Evolutionary conservation across 2,113 vertebrate genomes (phyloP).

Genomic region (Romanogobio albipinnatus): DNA sequence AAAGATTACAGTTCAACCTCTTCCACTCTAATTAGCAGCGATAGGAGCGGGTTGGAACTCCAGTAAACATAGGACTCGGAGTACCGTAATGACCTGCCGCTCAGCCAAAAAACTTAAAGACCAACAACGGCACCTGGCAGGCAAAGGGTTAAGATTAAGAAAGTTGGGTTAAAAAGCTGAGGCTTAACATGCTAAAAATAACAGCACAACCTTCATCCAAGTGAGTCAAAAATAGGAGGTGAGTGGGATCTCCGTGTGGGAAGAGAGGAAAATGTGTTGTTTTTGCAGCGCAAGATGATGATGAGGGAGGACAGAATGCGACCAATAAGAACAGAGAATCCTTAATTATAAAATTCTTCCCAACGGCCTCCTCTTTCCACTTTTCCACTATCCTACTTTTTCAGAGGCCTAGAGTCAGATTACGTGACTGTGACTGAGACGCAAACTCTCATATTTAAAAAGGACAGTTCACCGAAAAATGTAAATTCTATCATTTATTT

Average conservation of each 20-base stretch:
- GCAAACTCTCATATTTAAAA: not conserved
- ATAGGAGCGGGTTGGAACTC: conserved; percentile 36
- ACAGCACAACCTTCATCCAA: not conserved
- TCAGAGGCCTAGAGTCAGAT: not conserved
- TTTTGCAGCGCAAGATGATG: conserved; percentile 7
- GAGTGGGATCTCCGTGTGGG: conserved; percentile 17
- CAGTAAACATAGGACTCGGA: conserved; percentile 47
- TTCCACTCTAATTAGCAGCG: conserved; percentile 59
- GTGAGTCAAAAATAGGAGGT: not conserved
- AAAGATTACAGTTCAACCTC: conserved; percentile 58
- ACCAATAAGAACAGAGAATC: conserved; percentile 21
- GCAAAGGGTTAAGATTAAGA: conserved; percentile 6
- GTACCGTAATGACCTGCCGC: conserved; percentile 38
- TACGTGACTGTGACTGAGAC: not conserved
- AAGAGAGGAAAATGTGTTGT: not conserved
- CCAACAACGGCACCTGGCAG: not conserved
- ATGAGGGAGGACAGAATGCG: not conserved
- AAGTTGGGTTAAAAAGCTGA: not conserved
- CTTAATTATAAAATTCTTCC: conserved; percentile 23
- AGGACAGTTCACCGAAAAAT: not conserved
- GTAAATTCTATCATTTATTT: not conserved
- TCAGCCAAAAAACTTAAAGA: conserved; percentile 10
- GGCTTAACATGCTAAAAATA: conserved; percentile 20
- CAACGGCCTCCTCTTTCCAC: conserved; percentile 8
- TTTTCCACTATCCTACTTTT: conserved; percentile 1